Evolutionary conservation across 2,113 vertebrate genomes (phyloP).

Genomic region (Thomomys bottae): DNA sequence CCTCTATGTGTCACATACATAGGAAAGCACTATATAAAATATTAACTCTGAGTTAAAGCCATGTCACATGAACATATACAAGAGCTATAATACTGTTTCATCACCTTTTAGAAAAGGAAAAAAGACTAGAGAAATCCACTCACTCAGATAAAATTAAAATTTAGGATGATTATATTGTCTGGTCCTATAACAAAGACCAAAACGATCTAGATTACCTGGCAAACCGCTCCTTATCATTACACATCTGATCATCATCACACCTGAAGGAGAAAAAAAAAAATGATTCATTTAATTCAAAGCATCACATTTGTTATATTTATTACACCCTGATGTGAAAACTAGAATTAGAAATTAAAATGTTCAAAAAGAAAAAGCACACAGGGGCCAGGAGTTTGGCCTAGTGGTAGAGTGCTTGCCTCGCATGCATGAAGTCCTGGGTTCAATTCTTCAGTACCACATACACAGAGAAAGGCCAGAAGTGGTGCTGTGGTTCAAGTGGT

Average conservation of each 20-base stretch:
- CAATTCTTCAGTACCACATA: too few species aligned
- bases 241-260: conserved; percentile 92
- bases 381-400: too few species aligned
- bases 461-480: too few species aligned
- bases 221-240: conserved; percentile 96
- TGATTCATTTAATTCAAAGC: background rate
- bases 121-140: conserved; percentile 33
- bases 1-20: background rate
- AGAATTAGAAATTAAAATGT: background rate
- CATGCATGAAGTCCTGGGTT: too few species aligned
- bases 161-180: background rate
- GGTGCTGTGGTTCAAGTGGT: too few species aligned
- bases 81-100: background rate
- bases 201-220: conserved; percentile 90
- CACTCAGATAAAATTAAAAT: conserved; percentile 43
- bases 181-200: background rate
- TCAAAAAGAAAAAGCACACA: too few species aligned
- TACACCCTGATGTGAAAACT: conserved; percentile 53
- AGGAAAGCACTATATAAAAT: conserved; percentile 10
- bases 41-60: background rate
- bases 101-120: conserved; percentile 36
- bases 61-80: background rate
- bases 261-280: conserved; percentile 82
- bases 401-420: too few species aligned
- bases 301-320: background rate